Conservation (phyloP, 2,113 vertebrate species). For the Psettodes erumei region DNA sequence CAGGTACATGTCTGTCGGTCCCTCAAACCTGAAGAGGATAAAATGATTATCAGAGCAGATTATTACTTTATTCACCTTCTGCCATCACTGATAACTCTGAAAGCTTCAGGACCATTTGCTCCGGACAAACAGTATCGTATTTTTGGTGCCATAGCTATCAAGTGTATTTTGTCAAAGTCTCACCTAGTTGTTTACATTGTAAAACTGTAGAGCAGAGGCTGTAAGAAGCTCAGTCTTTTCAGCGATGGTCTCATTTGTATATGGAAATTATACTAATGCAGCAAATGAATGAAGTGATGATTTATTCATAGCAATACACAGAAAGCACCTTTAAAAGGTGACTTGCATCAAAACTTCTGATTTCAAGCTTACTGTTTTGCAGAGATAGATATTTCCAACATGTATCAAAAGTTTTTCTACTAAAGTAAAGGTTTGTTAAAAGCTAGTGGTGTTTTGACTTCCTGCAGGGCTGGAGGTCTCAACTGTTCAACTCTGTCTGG, state of each 20-base stretch:
- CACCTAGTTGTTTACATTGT: not conserved
- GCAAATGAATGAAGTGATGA: not conserved
- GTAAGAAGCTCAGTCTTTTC: not conserved
- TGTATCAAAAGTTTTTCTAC: not conserved
- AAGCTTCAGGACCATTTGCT: not conserved
- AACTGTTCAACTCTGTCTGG: not conserved
- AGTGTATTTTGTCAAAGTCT: not conserved
- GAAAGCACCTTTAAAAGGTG: conserved; percentile 11
- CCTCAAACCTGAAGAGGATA: not conserved
- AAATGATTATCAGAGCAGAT: not conserved
- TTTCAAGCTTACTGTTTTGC: conserved; percentile 22
- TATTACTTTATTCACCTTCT: not conserved
- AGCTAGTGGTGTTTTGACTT: not conserved
- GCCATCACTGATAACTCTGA: not conserved
- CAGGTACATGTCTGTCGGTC: not conserved
- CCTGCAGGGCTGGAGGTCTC: conserved; percentile 16
- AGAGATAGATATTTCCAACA: conserved; percentile 11
- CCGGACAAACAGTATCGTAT: not conserved
- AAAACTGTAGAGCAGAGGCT: not conserved
- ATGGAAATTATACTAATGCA: not conserved
- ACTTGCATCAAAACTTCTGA: not conserved
- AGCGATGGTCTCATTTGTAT: not conserved
- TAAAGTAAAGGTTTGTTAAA: too few species aligned
- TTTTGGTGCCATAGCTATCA: not conserved
- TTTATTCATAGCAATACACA: not conserved